Conservation (phyloP, 1,140 invertebrate species). For the Rhizoglyphus robini region DNA sequence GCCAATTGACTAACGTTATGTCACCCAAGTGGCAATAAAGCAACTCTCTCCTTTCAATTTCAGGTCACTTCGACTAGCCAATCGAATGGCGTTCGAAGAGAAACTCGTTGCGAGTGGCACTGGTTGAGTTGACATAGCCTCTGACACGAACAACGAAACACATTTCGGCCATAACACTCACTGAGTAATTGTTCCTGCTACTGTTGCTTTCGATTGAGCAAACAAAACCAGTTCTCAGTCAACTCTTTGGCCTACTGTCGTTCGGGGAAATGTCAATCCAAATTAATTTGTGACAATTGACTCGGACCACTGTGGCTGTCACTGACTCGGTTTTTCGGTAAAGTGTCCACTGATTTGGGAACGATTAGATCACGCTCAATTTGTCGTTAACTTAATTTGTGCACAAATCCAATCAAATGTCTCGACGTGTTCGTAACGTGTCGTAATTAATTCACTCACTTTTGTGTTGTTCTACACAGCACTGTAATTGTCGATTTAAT, state of each 20-base stretch:
- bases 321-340: not conserved
- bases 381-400: too few relatives aligned
- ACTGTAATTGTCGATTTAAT: too few relatives aligned
- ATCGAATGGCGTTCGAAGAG: not conserved
- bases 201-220: not conserved
- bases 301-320: not conserved
- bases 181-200: too few relatives aligned
- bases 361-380: too few relatives aligned
- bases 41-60: not conserved
- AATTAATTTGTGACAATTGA: constrained; percentile 10
- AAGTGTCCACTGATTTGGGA: too few relatives aligned
- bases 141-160: not conserved
- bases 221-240: not conserved
- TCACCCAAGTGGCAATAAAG: not conserved
- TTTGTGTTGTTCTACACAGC: too few relatives aligned
- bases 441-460: too few relatives aligned
- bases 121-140: not conserved
- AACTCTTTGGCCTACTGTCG: not conserved
- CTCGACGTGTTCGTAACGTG: too few relatives aligned
- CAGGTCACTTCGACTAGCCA: not conserved
- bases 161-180: too few relatives aligned
- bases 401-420: too few relatives aligned
- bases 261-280: constrained; percentile 9
- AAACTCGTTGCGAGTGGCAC: constrained; percentile 3
- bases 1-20: not conserved